Percentiles rank a stretch among this genome's conserved stretches.
Conservation (phyloP, 2,888 invertebrate species). For the Tenodera sinensis region DNA sequence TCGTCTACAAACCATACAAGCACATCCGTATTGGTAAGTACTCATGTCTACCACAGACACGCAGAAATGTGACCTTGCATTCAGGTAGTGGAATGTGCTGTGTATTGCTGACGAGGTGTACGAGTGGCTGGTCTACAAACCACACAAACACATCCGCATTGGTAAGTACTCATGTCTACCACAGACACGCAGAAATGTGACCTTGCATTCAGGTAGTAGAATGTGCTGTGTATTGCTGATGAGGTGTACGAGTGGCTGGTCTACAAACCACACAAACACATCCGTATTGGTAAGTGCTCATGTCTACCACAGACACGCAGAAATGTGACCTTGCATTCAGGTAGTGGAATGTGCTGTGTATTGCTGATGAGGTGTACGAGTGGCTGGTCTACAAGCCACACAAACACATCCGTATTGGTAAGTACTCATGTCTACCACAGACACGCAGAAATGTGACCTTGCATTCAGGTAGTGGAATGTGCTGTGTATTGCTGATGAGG, state of each 20-base stretch:
- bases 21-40: constrained; percentile 85
- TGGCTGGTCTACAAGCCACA: constrained; percentile 87
- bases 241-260: constrained; percentile 99
- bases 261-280: constrained; percentile 75
- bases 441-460: neutral
- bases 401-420: constrained; percentile 88
- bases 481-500: constrained; percentile 92
- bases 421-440: constrained; percentile 32
- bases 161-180: constrained; percentile 52
- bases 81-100: constrained; percentile 81
- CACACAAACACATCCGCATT: constrained; percentile 81
- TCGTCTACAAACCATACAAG: constrained; percentile 77
- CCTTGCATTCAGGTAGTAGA: constrained; percentile 60
- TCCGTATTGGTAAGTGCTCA: constrained; percentile 74
- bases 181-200: neutral
- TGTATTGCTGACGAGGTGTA: constrained; percentile 97
- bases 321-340: neutral
- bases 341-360: constrained; percentile 86
- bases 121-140: constrained; percentile 91
- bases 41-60: neutral
- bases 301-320: neutral
- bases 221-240: constrained; percentile 88
- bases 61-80: neutral
- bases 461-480: constrained; percentile 68
- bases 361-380: constrained; percentile 98